These are phyloP conservation scores for Lepus europaeus DNA, from an alignment of 2,113 vertebrate species.

Conservation along the genomic window DNA sequence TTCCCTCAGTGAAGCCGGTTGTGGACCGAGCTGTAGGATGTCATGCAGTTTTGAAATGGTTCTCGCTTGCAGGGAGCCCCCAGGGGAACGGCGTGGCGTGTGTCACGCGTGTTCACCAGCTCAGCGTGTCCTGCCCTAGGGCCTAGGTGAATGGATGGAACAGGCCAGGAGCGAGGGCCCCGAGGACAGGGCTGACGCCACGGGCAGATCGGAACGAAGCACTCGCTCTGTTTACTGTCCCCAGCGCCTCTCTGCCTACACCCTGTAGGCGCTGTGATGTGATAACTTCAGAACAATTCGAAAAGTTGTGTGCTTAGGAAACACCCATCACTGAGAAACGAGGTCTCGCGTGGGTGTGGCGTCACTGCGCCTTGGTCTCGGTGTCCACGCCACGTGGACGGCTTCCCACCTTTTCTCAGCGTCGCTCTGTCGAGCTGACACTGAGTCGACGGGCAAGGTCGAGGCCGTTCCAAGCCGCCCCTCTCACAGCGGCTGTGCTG, in stretches of 20 bases:
- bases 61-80: background rate
- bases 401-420: background rate
- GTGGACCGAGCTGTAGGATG: background rate
- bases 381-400: rapidly evolving
- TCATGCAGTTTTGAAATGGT: background rate
- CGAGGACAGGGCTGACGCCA: rapidly evolving
- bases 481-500: too few relatives aligned
- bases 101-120: rapidly evolving
- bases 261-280: background rate
- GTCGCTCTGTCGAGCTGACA: background rate
- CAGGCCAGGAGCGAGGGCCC: too few relatives aligned
- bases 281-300: background rate
- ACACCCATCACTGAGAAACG: background rate
- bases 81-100: background rate
- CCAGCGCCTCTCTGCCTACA: background rate
- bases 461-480: too few relatives aligned
- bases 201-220: rapidly evolving
- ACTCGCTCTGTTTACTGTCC: background rate
- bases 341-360: background rate
- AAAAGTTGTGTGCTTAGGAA: background rate
- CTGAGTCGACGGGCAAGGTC: too few relatives aligned
- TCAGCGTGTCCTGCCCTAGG: background rate
- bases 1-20: background rate
- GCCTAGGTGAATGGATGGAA: rapidly evolving
- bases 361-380: too few relatives aligned